These are phyloP conservation scores for Desmodus rotundus DNA, from an alignment of 2,113 vertebrate species.

Conservation along the genomic window DNA sequence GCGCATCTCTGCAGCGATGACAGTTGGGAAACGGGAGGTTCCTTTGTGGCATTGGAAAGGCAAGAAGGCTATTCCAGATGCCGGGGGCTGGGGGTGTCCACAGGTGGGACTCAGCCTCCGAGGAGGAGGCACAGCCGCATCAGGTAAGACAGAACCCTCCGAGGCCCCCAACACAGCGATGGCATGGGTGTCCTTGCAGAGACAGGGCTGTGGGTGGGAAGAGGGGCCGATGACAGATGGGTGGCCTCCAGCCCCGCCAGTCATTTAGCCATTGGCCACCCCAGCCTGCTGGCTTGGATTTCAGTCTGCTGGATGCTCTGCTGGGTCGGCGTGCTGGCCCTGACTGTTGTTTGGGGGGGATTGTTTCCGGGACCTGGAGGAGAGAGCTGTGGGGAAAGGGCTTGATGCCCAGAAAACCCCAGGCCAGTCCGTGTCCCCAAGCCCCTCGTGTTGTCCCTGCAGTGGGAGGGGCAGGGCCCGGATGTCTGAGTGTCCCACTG, in stretches of 20 bases:
- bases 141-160: fast-evolving
- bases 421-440: neutral
- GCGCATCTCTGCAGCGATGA: fast-evolving
- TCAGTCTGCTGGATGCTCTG: neutral
- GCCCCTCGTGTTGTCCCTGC: neutral
- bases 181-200: neutral
- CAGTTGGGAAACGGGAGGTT: neutral
- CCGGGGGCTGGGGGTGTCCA: fast-evolving
- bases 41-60: neutral
- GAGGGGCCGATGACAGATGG: neutral
- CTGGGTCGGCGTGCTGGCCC: neutral
- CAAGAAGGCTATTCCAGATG: neutral
- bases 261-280: fast-evolving
- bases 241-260: neutral
- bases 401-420: neutral
- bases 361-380: neutral
- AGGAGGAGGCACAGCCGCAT: neutral
- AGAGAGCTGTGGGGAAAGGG: neutral
- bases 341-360: neutral
- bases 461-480: too few species aligned
- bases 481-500: too few species aligned
- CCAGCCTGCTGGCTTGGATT: neutral
- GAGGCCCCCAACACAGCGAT: neutral
- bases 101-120: fast-evolving
- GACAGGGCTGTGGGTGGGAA: neutral